Evolutionary conservation across 2,888 invertebrate species (phyloP), one percentile per base, ranked within the genome.

Genomic region (Ectobius pallidus): DNA sequence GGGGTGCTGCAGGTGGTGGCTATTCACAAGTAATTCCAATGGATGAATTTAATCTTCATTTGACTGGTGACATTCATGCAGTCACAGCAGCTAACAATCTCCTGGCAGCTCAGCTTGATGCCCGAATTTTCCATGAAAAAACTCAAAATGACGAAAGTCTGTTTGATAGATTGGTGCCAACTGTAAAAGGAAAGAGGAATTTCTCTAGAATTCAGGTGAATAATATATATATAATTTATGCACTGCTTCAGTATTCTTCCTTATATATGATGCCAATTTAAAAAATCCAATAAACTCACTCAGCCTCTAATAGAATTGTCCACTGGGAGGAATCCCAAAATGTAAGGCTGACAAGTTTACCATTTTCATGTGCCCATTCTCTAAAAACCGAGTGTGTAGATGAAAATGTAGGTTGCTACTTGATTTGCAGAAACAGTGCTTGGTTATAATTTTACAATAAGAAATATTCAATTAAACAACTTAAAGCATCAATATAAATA

Each of bases 31-130:
- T 95, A 0, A 98, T 99, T 77, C 99, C 99, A 0, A 99, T 99
- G 99, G 99, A 99, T 84, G 99, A 99, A 79, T 99, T 99, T 84
- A 99, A 99, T 85, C 88, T 99, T 0, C 99, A 99, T 83, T 85
- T 99, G 77, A 99, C 99, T 0, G 96, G 98, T 0, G 99, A 99
- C 81, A 98, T 99, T 79, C 99, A 99, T 83, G 99, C 99, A 0
- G 94, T 99, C n/a, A 92, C 95, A 0, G 97, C 97, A 0, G 98
- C 99, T 6, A 97, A 99, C 84, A 99, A 99, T 84, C 86, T 99
- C 14, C 85, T 99, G n/a, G 96, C 99, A 0, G 99, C 99, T 0
- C 98, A 98, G 81, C 89, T 99, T 81, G 99, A 99, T 81, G 94
- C 98, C 0, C 86, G 99, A 77, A 95, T 97, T 80, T 99, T 98